phyloP scores from a whole-genome alignment of 2,888 invertebrate species.

The Habroteleia sp. region DNA sequence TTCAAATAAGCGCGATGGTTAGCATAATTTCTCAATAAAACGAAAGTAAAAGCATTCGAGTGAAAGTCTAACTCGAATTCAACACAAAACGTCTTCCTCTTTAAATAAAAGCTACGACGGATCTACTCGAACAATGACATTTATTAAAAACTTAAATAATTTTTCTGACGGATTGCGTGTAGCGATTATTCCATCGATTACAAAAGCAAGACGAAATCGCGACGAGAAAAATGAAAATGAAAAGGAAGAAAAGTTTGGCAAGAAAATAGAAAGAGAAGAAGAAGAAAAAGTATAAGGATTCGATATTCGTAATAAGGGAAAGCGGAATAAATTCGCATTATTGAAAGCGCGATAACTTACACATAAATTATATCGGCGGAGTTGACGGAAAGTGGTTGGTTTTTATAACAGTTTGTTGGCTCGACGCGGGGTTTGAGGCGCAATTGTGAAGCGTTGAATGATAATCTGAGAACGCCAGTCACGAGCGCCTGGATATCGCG shows the following conservation, averaged over 20 bases:
- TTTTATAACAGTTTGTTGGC: conserved; percentile 68
- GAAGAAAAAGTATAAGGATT: background rate
- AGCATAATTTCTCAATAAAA: conserved; percentile 61
- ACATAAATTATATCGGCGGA: conserved; percentile 70
- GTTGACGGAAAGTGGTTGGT: conserved; percentile 63
- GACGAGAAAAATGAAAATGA: background rate
- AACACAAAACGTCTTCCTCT: conserved; percentile 16
- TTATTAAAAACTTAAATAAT: conserved; percentile 25
- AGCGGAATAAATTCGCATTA: conserved; percentile 21
- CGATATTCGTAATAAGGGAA: conserved; percentile 12
- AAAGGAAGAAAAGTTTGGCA: too few relatives aligned
- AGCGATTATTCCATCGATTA: background rate
- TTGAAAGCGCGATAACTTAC: conserved; percentile 66
- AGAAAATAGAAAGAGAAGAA: too few relatives aligned
- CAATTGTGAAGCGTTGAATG: conserved; percentile 68
- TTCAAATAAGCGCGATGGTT: conserved; percentile 41
- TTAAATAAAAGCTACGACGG: background rate
- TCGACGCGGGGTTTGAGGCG: conserved; percentile 66
- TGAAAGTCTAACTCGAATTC: conserved; percentile 28
- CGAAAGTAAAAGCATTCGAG: conserved; percentile 47
- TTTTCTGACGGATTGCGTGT: background rate
- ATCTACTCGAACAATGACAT: conserved; percentile 5
- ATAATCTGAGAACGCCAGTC: conserved; percentile 68
- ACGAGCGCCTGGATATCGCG: conserved; percentile 73
- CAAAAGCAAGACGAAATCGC: background rate